Evolutionary conservation across 2,113 vertebrate species (phyloP), one percentile per base, ranked within the genome.

Genomic region (Scophthalmus maximus): DNA sequence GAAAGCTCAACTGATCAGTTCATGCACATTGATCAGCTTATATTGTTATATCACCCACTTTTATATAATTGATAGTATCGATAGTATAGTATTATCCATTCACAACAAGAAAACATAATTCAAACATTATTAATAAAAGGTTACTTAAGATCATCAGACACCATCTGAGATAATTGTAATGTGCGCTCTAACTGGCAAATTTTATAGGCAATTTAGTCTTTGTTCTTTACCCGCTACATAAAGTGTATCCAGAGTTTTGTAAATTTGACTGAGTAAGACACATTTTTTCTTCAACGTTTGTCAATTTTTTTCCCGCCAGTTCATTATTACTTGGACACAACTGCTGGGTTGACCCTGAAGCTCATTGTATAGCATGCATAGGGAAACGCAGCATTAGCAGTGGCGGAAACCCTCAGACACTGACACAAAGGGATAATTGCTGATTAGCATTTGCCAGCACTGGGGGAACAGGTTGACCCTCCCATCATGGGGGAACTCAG

Each of bases 401-500:
- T 6, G 23, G 67, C 57, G 81, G 63, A 77, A 75, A 59, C 52
- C 81, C 74, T 58, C 49, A 69, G 59, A 65, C 73, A 72, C 17
- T 34, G 58, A 79, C 89, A 73, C 30, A 22, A 81, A 85, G 73
- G 71, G 73, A 82, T 89, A 89, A 88, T 90, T 93, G 84, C 85
- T 92, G 83, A 91, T 90, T 92, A 89, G 82, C 82, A 83, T 85
- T 88, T 66, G 59, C 74, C 66, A 83, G 87, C 79, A 58, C 53
- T 62, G 53, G 79, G 64, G 76, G 62, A 85, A 76, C 78, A 90
- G 82, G 82, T 88, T 87, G 84, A 83, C 62, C 80, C 58, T 81
- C 75, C 67, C 73, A 69, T 83, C 79, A 70, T 58, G 73, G 47
- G 81, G 76, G 70, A 78, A 23, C 61, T 81, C 66, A 20, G 34